phyloP scores from a whole-genome alignment of 1,140 invertebrate species.

The Diabrotica virgifera region DNA sequence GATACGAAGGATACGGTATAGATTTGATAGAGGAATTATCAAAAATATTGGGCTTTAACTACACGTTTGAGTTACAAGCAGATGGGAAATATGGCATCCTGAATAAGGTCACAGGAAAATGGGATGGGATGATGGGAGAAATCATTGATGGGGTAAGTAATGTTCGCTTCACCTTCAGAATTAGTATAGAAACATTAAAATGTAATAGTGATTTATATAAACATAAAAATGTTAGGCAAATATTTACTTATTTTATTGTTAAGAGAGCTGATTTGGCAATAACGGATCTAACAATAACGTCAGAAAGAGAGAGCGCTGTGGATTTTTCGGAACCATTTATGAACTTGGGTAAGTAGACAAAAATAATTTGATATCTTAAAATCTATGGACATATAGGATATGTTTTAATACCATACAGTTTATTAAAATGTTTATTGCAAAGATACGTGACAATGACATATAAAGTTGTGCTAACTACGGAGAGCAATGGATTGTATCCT shows the following conservation, averaged over 20 bases:
- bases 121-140: conserved; percentile 87
- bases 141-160: conserved; percentile 70
- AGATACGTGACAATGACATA: no score
- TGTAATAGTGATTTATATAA: neutral
- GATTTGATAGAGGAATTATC: conserved; percentile 77
- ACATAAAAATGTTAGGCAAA: neutral
- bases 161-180: neutral
- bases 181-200: neutral
- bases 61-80: conserved; percentile 73
- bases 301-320: conserved; percentile 81
- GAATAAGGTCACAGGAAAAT: conserved; percentile 62
- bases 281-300: conserved; percentile 81
- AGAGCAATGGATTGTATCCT: no score
- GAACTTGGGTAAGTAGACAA: conserved; percentile 56
- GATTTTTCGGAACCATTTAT: conserved; percentile 91
- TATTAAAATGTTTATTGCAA: no score
- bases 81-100: conserved; percentile 73
- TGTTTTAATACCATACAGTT: no score
- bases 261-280: conserved; percentile 70
- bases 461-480: no score
- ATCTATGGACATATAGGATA: no score
- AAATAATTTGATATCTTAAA: no score
- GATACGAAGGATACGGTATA: conserved; percentile 78
- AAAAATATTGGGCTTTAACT: conserved; percentile 80
- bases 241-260: conserved; percentile 7